phyloP scores from a whole-genome alignment of 2,888 invertebrate species.

The Onchidella celtica region DNA sequence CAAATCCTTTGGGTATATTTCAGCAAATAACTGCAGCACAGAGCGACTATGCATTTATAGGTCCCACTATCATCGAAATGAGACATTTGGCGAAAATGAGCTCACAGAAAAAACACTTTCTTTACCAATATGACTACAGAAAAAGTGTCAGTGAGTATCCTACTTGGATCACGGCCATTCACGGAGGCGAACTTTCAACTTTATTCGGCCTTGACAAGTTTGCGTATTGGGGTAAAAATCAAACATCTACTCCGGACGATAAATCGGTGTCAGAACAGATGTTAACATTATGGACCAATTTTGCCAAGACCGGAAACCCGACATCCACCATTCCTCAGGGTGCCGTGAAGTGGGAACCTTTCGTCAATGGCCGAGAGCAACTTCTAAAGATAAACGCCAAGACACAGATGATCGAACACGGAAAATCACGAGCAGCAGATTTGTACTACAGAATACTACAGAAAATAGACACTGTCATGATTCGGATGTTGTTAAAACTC shows the following conservation, averaged over 20 bases:
- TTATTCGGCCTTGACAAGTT: neutral
- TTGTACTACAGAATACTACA: neutral
- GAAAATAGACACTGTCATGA: conserved; percentile 13
- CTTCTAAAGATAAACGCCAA: neutral
- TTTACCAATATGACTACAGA: conserved; percentile 14
- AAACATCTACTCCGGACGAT: neutral
- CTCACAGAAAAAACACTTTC: neutral
- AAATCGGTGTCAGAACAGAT: neutral
- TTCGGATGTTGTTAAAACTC: too few species aligned
- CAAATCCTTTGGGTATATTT: neutral
- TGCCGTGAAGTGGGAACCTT: neutral
- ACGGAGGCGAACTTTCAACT: neutral
- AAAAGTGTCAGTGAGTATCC: neutral
- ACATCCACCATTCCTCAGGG: neutral
- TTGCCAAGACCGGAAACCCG: conserved; percentile 23
- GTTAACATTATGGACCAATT: conserved; percentile 18
- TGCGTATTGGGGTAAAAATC: neutral
- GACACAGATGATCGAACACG: neutral
- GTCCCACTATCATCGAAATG: neutral
- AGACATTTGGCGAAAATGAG: too few species aligned
- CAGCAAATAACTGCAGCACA: neutral
- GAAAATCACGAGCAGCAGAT: neutral
- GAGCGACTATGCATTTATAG: neutral
- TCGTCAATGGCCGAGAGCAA: neutral
- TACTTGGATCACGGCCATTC: neutral